Base-by-base conservation (phyloP, 1,140 invertebrate species). In the Drosophila lowei region DNA sequence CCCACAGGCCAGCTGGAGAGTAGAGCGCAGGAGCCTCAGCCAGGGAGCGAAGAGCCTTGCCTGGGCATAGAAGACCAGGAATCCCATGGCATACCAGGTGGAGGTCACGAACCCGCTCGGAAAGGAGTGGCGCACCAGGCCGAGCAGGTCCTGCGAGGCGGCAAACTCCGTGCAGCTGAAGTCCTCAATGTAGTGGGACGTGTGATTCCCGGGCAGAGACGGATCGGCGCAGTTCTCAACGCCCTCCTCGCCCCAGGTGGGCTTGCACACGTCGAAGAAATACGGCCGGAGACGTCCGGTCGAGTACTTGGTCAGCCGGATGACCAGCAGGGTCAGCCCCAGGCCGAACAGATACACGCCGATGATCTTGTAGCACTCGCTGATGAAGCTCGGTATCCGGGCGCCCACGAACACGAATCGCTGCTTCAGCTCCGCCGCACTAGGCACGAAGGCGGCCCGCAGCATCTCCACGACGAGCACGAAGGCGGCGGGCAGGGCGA, bases 331-430 rank as follows among this genome's bases (percentile, higher is more conserved):
- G 0, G 66, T 46, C 15, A 90, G 64, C 0, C 70, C 83, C 44
- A 86, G 46, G 1, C 83, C 83, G 9, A 90, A 90, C 3, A 90
- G 63, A 48, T 90, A 90, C 6, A 88, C 68, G 7, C 89, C 89
- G 9, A 90, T 65, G 23, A 83, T 59, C 55, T 90, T 89, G 62
- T 90, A 90, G 49, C 89, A 89, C 53, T 90, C 89, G 57, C 89
- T 90, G 18, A 90, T 74, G 48, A 88, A 89, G 55, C 73, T 90
- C 6, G 89, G 89, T 38, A 90, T 88, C 11, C 77, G 67, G 1
- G 76, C 66, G 9, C 89, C 89, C 6, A 90, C 79, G 54, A 90
- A 90, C 15, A 84, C 77, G 43, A 89, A 90, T 13, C 75, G 61
- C 41, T 90, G 89, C 56, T 73, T 75, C 23, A 85, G 53, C 56